These are phyloP conservation scores for Hippopotamus amphibius DNA, from an alignment of 2,113 vertebrate genomes.

Conservation along the genomic window DNA sequence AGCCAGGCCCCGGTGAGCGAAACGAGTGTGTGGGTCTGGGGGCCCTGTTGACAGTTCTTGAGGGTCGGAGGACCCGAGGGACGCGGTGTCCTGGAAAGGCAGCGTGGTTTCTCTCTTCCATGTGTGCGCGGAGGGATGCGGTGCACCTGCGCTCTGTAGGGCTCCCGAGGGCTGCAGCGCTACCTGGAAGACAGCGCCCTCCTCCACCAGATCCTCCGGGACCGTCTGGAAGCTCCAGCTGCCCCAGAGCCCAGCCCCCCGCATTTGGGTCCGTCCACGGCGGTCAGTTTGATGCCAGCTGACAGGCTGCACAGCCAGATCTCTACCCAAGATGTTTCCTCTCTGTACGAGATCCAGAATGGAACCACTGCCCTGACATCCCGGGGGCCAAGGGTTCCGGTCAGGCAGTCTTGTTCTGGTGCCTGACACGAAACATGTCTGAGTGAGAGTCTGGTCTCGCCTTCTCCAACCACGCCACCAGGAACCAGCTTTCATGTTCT, in stretches of 20 bases:
- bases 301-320: not conserved
- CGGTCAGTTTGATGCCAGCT: not conserved
- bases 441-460: not conserved
- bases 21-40: no score
- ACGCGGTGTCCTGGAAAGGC: not conserved
- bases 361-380: accelerated
- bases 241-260: not conserved
- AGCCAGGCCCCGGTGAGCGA: not conserved
- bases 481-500: not conserved
- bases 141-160: accelerated
- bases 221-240: not conserved
- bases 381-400: accelerated
- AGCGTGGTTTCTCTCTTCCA: not conserved
- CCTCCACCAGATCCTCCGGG: not conserved
- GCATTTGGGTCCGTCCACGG: not conserved
- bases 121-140: accelerated
- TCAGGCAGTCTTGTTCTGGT: not conserved
- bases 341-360: accelerated
- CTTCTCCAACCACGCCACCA: constrained; percentile 24
- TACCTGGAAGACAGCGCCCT: not conserved
- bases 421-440: not conserved
- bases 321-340: not conserved
- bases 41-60: no score
- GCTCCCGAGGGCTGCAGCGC: not conserved
- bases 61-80: not conserved